A percentile compares a stretch with the other conserved stretches of the same genome.
These are phyloP conservation scores for Alethe castanea DNA, from an alignment of 2,113 vertebrate genomes.

Conservation along the genomic window DNA sequence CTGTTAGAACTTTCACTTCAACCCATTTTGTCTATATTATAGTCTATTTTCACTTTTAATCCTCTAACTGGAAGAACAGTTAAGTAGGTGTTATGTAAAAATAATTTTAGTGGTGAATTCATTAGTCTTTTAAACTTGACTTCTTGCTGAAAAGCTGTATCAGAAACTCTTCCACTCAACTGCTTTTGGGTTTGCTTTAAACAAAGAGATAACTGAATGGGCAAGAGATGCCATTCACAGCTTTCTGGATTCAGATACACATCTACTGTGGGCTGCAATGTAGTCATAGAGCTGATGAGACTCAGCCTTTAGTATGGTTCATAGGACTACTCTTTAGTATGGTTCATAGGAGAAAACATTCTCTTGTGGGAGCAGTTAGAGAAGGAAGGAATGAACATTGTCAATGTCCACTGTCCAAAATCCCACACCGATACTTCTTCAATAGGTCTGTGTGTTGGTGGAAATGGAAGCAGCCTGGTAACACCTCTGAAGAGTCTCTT, in stretches of 20 bases:
- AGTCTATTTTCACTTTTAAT: not conserved
- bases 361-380: not conserved
- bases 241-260: not conserved
- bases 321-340: not conserved
- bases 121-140: not conserved
- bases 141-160: not conserved
- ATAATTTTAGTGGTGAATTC: not conserved
- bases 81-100: not conserved
- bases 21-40: not conserved
- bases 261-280: not conserved
- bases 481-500: not conserved
- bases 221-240: not conserved
- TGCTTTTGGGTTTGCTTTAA: not conserved
- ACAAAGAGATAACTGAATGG: not conserved
- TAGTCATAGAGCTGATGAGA: not conserved
- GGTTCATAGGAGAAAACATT: not conserved
- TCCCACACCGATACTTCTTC: not conserved
- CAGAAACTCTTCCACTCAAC: not conserved
- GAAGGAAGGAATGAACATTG: not conserved
- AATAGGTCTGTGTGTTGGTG: fast-evolving
- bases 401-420: not conserved
- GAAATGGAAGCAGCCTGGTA: not conserved
- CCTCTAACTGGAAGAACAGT: not conserved
- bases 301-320: not conserved
- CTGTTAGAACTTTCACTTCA: not conserved